These are phyloP conservation scores for Papilio polyxenes DNA, from an alignment of 1,140 invertebrate genomes.

Conservation along the genomic window DNA sequence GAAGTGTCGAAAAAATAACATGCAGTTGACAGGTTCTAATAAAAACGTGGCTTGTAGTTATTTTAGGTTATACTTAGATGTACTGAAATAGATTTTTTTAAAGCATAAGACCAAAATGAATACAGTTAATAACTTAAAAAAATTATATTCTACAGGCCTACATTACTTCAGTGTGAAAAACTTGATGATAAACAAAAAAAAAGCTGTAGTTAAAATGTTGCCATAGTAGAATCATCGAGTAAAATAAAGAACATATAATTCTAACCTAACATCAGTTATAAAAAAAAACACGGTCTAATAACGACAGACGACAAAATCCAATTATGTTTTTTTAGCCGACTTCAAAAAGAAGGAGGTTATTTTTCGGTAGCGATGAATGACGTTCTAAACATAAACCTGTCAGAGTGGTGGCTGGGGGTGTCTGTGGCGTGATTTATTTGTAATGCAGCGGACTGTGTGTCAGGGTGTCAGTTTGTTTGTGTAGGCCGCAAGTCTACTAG, in stretches of 20 bases:
- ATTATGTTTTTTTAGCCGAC: slow-evolving; percentile 32
- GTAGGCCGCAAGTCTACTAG: slow-evolving; percentile 36
- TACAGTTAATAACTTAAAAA: neutral
- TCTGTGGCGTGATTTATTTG: slow-evolving; percentile 40
- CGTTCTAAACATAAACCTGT: slow-evolving; percentile 18
- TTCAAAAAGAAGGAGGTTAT: too few species aligned
- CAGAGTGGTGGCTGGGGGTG: neutral
- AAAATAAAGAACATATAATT: neutral
- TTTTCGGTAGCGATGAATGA: slow-evolving; percentile 34
- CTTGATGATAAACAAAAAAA: neutral
- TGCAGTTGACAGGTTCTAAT: slow-evolving; percentile 26
- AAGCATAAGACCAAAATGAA: neutral
- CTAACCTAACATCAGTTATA: neutral
- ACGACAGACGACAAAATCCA: slow-evolving; percentile 5
- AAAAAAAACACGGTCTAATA: slow-evolving; percentile 3
- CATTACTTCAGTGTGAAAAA: neutral
- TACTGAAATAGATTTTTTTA: neutral
- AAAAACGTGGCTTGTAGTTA: neutral
- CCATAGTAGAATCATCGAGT: neutral
- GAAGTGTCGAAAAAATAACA: slow-evolving; percentile 33
- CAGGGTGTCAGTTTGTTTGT: slow-evolving; percentile 43
- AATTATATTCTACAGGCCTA: neutral
- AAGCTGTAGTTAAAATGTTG: neutral
- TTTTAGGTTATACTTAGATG: neutral
- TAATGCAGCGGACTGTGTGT: slow-evolving; percentile 36